Evolutionary conservation across 2,113 vertebrate species (phyloP), one percentile per base, ranked within the genome.

Genomic region (Thalassoma bifasciatum): DNA sequence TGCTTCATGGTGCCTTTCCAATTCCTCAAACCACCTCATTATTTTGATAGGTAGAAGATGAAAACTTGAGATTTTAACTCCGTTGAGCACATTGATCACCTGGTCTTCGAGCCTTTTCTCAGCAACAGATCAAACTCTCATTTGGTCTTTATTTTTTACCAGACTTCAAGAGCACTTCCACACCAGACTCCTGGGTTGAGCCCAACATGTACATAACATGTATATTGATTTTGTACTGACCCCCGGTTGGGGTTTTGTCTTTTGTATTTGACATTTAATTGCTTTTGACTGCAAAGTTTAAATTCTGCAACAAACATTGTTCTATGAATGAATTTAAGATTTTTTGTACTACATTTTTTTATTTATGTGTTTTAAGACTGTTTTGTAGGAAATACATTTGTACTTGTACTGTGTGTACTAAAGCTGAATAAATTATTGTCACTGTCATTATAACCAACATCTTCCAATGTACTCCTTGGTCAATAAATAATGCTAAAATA

Each of bases 311-410:
- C 30, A 67, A 71, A 46, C 49, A 69, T 81, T 78, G 58, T 78
- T 66, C 38, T 80, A 24, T 77, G 69, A 66, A 30, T 71, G 10
- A 26, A 49, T 59, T 86, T 74, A 10, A 77, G 3, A 69, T 58
- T 34, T 75, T 88, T 82, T 86, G 53, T 76, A 75, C 58, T 79
- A 87, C 5, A 87, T 52, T 89, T 88, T 84, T 86, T 90, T 49
- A 90, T 92, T 92, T 90, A 88, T 90, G 66, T 85, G 50, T 78
- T 89, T 83, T 85, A 66, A 23, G 71, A 63, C 26, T 77, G 16
- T 81, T 83, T 86, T 82, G 56, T 57, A 75, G 30, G 66, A 65
- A 62, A 17, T 53, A 46, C 17, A 51, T 59, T 47, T 68, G 13
- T 72, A 64, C 34, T 47, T 68, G 13, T 72, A 64, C 34, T 62